Percentiles rank a stretch among this genome's conserved stretches.
Conservation (phyloP, 2,888 invertebrate species). For the Melikaiella ostensackeni region DNA sequence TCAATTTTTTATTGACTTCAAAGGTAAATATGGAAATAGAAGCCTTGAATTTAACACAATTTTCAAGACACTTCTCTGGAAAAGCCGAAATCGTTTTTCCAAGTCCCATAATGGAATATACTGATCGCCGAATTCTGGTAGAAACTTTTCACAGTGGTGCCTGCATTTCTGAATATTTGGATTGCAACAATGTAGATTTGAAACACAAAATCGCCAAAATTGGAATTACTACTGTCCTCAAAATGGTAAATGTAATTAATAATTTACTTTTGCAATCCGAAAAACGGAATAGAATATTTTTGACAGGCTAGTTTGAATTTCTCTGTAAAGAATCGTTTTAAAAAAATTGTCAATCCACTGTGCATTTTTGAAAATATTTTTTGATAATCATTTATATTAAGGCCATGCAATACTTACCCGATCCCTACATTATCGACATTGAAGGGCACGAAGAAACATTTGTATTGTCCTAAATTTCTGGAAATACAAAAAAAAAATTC, state of each 20-base stretch:
- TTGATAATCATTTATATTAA: no score
- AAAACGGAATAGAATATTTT: neutral
- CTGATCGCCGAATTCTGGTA: slow-evolving; percentile 75
- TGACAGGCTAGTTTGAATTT: no score
- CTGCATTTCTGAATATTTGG: slow-evolving; percentile 70
- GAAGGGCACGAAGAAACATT: no score
- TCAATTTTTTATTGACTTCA: slow-evolving; percentile 2
- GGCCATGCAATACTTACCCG: no score
- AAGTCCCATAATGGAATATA: slow-evolving; percentile 71
- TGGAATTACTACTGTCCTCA: slow-evolving; percentile 76
- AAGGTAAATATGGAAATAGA: slow-evolving; percentile 77
- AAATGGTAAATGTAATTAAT: slow-evolving; percentile 72
- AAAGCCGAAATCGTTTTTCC: slow-evolving; percentile 74
- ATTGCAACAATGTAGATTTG: slow-evolving; percentile 52
- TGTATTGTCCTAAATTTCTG: no score
- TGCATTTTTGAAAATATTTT: no score
- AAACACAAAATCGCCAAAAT: slow-evolving; percentile 73
- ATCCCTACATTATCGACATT: no score
- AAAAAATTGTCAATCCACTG: no score
- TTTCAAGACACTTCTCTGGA: slow-evolving; percentile 74
- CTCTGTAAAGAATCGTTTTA: no score
- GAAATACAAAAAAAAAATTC: no score
- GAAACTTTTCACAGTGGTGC: slow-evolving; percentile 78
- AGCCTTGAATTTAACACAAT: slow-evolving; percentile 75
- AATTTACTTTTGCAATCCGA: neutral